Evolutionary conservation across 2,888 invertebrate genomes (phyloP).

Genomic region (Apamea anceps): DNA sequence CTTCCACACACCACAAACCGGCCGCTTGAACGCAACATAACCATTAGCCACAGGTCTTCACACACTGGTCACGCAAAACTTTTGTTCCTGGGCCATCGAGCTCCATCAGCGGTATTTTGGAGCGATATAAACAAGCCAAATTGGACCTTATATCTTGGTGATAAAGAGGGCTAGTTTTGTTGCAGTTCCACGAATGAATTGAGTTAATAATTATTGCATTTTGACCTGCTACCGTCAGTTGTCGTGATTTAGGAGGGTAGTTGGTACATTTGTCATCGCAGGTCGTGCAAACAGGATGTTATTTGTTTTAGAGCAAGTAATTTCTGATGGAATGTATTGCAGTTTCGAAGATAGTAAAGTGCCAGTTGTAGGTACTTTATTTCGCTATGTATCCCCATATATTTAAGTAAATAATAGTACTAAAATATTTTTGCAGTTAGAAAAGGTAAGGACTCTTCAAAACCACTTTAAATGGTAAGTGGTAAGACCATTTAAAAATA

Average conservation of each 20-base stretch:
- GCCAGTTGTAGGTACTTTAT: background rate
- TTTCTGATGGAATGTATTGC: conserved; percentile 38
- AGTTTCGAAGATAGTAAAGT: conserved; percentile 17
- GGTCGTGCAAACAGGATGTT: conserved; percentile 56
- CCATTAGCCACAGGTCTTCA: conserved; percentile 68
- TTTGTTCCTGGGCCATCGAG: conserved; percentile 73
- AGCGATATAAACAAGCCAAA: conserved; percentile 38
- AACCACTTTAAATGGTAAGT: too few relatives aligned
- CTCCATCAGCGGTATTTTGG: conserved; percentile 73
- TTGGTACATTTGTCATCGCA: conserved; percentile 56
- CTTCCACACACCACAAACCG: conserved; percentile 36
- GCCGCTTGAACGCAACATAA: conserved; percentile 41
- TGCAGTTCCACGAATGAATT: conserved; percentile 74
- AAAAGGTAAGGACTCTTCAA: too few relatives aligned
- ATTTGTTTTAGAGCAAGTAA: conserved; percentile 46
- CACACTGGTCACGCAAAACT: conserved; percentile 70
- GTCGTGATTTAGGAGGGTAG: conserved; percentile 64
- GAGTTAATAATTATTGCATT: conserved; percentile 74
- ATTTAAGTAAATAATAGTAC: background rate
- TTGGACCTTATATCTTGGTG: conserved; percentile 54
- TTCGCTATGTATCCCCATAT: background rate
- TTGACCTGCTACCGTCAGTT: conserved; percentile 76
- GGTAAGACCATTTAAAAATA: too few relatives aligned
- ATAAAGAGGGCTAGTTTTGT: conserved; percentile 51
- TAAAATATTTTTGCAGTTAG: background rate